Conservation (phyloP, 2,888 invertebrate species). For the Augiades crinisus region DNA sequence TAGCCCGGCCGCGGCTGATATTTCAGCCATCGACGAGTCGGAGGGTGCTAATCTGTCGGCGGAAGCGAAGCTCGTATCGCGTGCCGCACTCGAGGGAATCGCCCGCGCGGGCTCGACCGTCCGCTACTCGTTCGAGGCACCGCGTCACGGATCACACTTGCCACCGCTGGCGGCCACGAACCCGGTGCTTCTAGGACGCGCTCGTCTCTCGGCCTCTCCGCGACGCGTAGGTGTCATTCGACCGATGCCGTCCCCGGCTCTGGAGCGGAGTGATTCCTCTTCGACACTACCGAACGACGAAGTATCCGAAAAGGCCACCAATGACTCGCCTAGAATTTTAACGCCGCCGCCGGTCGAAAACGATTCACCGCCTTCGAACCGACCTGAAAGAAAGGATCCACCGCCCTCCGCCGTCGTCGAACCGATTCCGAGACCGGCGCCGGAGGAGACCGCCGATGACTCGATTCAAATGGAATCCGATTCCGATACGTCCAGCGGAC, state of each 20-base stretch:
- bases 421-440: constrained; percentile 52
- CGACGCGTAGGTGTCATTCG: constrained; percentile 81
- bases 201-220: constrained; percentile 52
- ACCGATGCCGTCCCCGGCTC: constrained; percentile 64
- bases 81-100: constrained; percentile 84
- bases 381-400: constrained; percentile 43
- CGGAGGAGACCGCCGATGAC: constrained; percentile 46
- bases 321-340: constrained; percentile 37
- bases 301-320: constrained; percentile 34
- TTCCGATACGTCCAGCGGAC: constrained; percentile 6
- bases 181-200: constrained; percentile 57
- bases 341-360: constrained; percentile 40
- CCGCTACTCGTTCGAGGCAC: constrained; percentile 81
- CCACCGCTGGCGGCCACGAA: constrained; percentile 66
- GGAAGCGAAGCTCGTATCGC: constrained; percentile 70
- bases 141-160: constrained; percentile 53
- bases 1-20: constrained; percentile 41
- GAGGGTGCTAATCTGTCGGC: constrained; percentile 45
- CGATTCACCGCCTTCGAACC: constrained; percentile 34
- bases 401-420: constrained; percentile 68
- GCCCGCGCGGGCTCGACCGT: constrained; percentile 85
- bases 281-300: constrained; percentile 31
- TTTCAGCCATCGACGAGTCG: constrained; percentile 45
- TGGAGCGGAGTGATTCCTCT: constrained; percentile 34
- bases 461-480: constrained; percentile 25